Evolutionary conservation across 2,888 invertebrate genomes (phyloP), one percentile per base, ranked within the genome.

Genomic region (Agrochola circellaris): DNA sequence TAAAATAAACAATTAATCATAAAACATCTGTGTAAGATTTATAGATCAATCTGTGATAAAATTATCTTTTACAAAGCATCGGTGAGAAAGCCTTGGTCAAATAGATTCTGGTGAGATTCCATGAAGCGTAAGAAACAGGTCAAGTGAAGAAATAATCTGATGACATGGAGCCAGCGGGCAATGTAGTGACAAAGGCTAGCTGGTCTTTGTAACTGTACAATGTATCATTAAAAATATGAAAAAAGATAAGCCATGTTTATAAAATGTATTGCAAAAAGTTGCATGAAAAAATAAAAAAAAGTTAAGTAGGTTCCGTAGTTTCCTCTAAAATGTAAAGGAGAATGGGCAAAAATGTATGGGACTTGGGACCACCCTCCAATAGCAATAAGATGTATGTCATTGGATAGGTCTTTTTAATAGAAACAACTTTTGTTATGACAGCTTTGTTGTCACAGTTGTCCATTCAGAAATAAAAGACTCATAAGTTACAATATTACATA

Each of bases 61-160:
- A 80, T 65, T 82, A 80, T 82, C 60, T 65, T 42, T 60, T 26
- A 51, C n/a, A 45, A 30, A 23, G 20, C n/a, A 66, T 77, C 69
- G 54, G 56, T 48, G 38, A 34, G 38, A 38, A 66, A 67, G 2
- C 61, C 64, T 83, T 56, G 56, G 58, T 74, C 62, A 72, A 81
- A 70, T 88, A 83, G 76, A 75, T 83, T 81, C 65, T 80, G 73
- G 60, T 64, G 56, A 74, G 84, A 87, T 82, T 73, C 62, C 74
- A 79, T 80, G 84, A 79, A 72, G 73, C 77, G 82, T 76, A 56
- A 78, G 73, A 86, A 87, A 67, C 79, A 82, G 88, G 87, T 87
- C 87, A 88, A 86, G 84, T 84, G 79, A 62, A 70, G 78, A 77
- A 75, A 67, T 77, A 84, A 80, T 78, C 82, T 84, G 84, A 87